A percentile compares a stretch with the other conserved stretches of the same genome.
phyloP scores from a whole-genome alignment of 2,888 invertebrate species.

The Machimus atricapillus region DNA sequence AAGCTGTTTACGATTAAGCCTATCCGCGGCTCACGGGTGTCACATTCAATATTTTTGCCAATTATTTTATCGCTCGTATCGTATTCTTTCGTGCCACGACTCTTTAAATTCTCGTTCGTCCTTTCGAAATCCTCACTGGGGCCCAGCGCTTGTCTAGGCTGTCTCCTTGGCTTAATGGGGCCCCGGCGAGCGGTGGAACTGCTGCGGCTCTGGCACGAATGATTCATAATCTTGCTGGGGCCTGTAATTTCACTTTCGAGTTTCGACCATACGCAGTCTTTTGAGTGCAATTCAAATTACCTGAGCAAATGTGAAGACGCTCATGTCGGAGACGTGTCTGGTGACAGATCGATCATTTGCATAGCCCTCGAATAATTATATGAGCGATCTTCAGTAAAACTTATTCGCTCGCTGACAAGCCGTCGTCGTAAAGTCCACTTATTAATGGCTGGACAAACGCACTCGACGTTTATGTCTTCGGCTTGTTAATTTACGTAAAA shows the following conservation, averaged over 20 bases:
- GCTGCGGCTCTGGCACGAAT: background rate
- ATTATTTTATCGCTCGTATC: background rate
- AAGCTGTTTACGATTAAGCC: background rate
- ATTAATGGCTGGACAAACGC: background rate
- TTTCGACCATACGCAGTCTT: background rate
- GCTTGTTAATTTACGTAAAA: background rate
- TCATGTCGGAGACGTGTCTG: background rate
- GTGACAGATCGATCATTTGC: slow-evolving; percentile 25
- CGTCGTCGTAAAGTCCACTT: background rate
- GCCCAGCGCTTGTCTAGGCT: background rate
- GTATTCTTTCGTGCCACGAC: background rate
- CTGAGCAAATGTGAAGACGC: background rate
- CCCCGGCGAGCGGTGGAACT: background rate
- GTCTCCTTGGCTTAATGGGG: background rate
- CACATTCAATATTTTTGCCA: background rate
- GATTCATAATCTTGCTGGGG: background rate
- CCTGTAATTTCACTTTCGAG: slow-evolving; percentile 17
- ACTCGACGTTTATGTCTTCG: background rate
- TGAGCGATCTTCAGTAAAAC: background rate
- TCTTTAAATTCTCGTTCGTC: background rate
- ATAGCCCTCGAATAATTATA: background rate
- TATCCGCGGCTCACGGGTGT: background rate
- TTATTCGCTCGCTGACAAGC: background rate
- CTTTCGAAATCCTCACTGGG: background rate
- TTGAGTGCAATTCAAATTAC: background rate